Evolutionary conservation across 2,888 invertebrate genomes (phyloP), one percentile per base, ranked within the genome.

Genomic region (Liopterus haemorrhoidalis): DNA sequence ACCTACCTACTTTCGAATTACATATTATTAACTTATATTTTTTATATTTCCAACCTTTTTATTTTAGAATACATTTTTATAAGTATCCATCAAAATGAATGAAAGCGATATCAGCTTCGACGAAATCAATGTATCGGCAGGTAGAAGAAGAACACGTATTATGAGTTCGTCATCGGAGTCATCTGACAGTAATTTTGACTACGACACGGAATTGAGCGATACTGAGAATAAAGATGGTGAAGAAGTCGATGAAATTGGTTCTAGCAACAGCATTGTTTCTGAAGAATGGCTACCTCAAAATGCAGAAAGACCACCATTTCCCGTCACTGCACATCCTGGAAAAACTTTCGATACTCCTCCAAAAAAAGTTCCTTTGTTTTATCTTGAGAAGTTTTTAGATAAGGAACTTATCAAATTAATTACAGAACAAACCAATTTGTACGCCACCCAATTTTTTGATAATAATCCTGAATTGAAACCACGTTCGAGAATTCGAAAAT

Each of bases 291-390:
- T 53, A 40, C 32, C 48, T 51, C 41, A 48, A 49, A 49, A 50
- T 49, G 41, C 41, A 50, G 51, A 53, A 52, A 53, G 48, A 53
- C 50, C 51, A 52, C 49, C 51, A 50, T 53, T 53, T 53, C 50
- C 50, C 39, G 50, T 53, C 49, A 50, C 39, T 50, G 50, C 50
- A 41, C 48, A 52, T 49, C 51, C 51, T 39, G 49, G 47, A 51
- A 51, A 51, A 51, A 51, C 51, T 38, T 51, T 51, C 42, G 39
- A 50, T 49, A 47, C 46, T 41, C n/a, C n/a, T n/a, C n/a, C n/a
- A n/a, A 51, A 51, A 51, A 51, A 49, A 48, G 48, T 48, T 49
- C 45, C 49, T 50, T 50, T 51, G 41, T 48, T 49, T 49, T 50
- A 52, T 52, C 51, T 53, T 36, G 48, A 51, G 51, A 51, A 51